Percentiles rank a stretch among this genome's conserved stretches.
phyloP scores from a whole-genome alignment of 2,113 vertebrate species.

The Tragelaphus scriptus region DNA sequence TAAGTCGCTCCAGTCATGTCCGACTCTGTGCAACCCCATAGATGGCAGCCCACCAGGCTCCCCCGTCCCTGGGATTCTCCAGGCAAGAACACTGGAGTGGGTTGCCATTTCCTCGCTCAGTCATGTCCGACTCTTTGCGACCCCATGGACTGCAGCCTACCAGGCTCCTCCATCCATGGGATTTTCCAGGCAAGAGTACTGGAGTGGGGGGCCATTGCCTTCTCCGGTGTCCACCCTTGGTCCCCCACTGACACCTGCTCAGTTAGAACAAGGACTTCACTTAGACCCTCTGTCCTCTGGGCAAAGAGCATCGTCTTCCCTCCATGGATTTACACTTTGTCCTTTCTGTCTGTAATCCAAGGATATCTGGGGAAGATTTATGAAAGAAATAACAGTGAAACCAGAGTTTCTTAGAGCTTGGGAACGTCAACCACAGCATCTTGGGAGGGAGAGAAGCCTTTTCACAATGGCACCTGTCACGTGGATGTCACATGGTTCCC shows the following conservation, averaged over 20 bases:
- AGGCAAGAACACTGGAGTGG: too few relatives aligned
- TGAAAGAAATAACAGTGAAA: not conserved
- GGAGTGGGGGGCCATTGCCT: too few relatives aligned
- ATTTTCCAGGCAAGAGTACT: too few relatives aligned
- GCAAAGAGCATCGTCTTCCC: accelerated
- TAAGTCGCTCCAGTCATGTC: too few relatives aligned
- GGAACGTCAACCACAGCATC: not conserved
- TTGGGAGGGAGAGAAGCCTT: not conserved
- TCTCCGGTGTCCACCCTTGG: not conserved
- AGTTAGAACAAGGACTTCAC: not conserved
- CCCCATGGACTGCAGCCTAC: too few relatives aligned
- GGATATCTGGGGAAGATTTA: not conserved
- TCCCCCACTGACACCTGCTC: not conserved
- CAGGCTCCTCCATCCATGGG: too few relatives aligned
- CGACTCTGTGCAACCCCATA: too few relatives aligned
- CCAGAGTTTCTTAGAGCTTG: not conserved
- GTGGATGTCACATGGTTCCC: accelerated
- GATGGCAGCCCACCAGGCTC: too few relatives aligned
- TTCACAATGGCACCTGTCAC: accelerated
- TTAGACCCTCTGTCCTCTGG: not conserved
- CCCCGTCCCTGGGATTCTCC: too few relatives aligned
- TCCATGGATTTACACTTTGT: not conserved
- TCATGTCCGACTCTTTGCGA: too few relatives aligned
- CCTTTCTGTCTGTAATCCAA: not conserved
- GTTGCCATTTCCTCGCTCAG: too few relatives aligned